Evolutionary conservation across 2,888 invertebrate species (phyloP), one percentile per base, ranked within the genome.

Genomic region (Campopleginae sp.): DNA sequence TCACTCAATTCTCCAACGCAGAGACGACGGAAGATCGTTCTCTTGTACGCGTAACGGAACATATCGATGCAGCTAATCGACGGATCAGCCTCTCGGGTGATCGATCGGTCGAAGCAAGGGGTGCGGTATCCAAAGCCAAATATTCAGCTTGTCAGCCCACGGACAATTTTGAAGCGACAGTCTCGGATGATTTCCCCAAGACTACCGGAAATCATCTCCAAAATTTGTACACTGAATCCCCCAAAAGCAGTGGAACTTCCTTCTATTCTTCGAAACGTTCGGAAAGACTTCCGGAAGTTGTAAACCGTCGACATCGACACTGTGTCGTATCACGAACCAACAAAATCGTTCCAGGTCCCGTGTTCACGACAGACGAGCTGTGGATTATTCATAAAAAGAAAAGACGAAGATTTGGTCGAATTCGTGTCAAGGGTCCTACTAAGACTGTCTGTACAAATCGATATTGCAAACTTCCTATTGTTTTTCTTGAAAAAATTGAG

Each of bases 301-400:
- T 75, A 14, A 31, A 66, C 54, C 23, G 38, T 51, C 77, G 42
- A 12, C 88, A 88, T 81, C 78, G 86, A 38, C 88, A 88, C 75
- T 87, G 87, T 58, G 31, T 42, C 51, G 51, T 86, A 27, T 77
- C 86, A 27, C 66, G 61, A 42, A 17, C 33, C 27, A 79, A 61
- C 19, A 75, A 70, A 72, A 81, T 87, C 31, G 12, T 76, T 31
- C 70, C 63, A 12, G 54, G 82, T 10, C 71, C 82, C 17, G 77
- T 77, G 6, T 88, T 86, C 61, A 80, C 87, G 4, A 38, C 75
- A 5, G 84, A 88, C 48, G 77, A 87, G 48, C 46, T 88, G 14
- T 88, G 88, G 86, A 85, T 88, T 7, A 86, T 88, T 63, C 85
- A 88, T n/a, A 88, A 87, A 71, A 78, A 84, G 23, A 86, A 77